Evolutionary conservation across 2,113 vertebrate species (phyloP).

Genomic region (Chloroceryle aenea): DNA sequence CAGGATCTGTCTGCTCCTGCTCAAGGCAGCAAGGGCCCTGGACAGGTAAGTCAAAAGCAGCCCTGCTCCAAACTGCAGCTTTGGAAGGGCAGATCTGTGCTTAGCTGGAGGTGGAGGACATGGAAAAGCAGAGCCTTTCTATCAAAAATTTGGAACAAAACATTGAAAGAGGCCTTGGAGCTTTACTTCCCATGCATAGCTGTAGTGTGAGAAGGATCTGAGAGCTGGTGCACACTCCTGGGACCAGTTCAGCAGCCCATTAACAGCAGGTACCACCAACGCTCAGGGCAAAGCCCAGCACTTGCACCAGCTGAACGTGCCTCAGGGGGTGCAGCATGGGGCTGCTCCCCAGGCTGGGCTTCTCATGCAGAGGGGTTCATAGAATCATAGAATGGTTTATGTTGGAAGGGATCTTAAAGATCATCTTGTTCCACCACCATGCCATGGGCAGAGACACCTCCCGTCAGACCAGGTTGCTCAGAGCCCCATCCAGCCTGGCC

Average conservation of each 20-base stretch:
- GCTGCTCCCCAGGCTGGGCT: not conserved
- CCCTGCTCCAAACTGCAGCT: not conserved
- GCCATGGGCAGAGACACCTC: not conserved
- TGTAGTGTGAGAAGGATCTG: not conserved
- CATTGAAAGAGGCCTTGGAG: not conserved
- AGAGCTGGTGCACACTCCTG: not conserved
- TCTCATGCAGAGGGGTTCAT: not conserved
- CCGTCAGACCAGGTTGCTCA: not conserved
- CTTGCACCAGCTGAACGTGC: fast-evolving
- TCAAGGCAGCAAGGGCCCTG: not conserved
- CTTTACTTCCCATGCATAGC: fast-evolving
- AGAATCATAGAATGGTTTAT: not conserved
- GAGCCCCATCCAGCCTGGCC: not conserved
- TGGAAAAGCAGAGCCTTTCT: not conserved
- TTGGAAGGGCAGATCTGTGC: not conserved
- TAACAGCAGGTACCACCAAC: fast-evolving
- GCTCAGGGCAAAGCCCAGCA: not conserved
- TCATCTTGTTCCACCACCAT: not conserved
- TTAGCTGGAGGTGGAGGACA: not conserved
- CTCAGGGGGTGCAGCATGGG: fast-evolving
- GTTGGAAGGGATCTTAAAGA: not conserved
- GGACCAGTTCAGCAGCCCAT: not conserved
- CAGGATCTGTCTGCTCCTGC: not conserved
- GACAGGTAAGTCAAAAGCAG: not conserved
- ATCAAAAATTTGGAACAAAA: not conserved